A percentile compares a stretch with the other conserved stretches of the same genome.
These are phyloP conservation scores for Apogon hyalosoma DNA, from an alignment of 2,797 vertebrate species.

Conservation along the genomic window DNA sequence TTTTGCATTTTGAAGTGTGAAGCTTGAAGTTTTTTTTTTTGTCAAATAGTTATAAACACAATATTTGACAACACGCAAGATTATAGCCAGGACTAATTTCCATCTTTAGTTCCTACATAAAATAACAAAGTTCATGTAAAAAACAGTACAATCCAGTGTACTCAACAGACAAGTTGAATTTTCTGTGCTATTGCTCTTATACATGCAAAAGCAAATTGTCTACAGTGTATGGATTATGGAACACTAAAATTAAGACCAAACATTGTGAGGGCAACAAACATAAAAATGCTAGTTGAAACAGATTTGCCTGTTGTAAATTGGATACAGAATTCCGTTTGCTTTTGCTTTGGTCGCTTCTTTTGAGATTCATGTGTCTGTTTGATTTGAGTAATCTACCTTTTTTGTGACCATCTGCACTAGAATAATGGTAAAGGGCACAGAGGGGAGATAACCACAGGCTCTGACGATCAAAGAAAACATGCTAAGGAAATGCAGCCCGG, in stretches of 20 bases:
- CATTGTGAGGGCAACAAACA: background rate
- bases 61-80: too few species aligned
- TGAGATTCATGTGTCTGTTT: slow-evolving; percentile 38
- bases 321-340: slow-evolving; percentile 27
- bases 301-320: slow-evolving; percentile 25
- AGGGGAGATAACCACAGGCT: slow-evolving; percentile 47
- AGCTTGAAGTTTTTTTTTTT: too few species aligned
- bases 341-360: slow-evolving; percentile 20
- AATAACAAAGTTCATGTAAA: too few species aligned
- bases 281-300: background rate
- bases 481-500: slow-evolving; percentile 58
- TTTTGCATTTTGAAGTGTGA: too few species aligned
- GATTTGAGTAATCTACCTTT: slow-evolving; percentile 40
- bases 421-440: slow-evolving; percentile 53
- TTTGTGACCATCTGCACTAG: slow-evolving; percentile 47
- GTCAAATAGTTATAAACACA: too few species aligned
- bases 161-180: too few species aligned
- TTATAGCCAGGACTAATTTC: too few species aligned
- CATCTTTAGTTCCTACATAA: too few species aligned
- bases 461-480: slow-evolving; percentile 54
- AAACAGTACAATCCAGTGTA: too few species aligned
- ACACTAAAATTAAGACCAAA: slow-evolving; percentile 15
- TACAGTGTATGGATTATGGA: background rate
- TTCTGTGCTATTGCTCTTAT: too few species aligned
- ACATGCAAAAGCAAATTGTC: background rate